A percentile compares a stretch with the other conserved stretches of the same genome.
phyloP scores from a whole-genome alignment of 2,797 vertebrate genomes.

The Bothrops alternatus region DNA sequence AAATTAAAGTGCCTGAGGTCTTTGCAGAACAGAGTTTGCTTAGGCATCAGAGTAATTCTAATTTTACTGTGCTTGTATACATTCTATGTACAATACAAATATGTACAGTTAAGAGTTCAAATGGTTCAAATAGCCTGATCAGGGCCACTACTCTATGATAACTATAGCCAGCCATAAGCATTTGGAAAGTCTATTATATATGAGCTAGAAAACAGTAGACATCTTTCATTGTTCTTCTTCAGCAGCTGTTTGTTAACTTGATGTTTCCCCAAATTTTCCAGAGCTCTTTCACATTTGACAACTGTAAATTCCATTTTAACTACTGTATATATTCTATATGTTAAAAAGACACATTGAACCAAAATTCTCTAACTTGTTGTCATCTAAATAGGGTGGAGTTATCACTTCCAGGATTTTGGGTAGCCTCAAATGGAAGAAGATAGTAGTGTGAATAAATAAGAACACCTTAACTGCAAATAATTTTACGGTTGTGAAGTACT shows the following conservation, averaged over 20 bases:
- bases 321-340: background rate
- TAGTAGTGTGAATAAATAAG: background rate
- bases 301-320: background rate
- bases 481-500: background rate
- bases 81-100: constrained; percentile 37
- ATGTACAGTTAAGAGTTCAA: constrained; percentile 38
- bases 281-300: background rate
- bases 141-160: background rate
- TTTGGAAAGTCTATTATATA: background rate
- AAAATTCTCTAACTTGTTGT: background rate
- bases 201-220: background rate
- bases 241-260: background rate
- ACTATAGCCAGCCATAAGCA: background rate
- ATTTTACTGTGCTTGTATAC: constrained; percentile 40
- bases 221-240: background rate
- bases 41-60: constrained; percentile 45
- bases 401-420: background rate
- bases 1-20: constrained; percentile 52
- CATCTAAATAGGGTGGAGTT: background rate
- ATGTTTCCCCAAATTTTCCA: background rate
- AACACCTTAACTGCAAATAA: background rate
- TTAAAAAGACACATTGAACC: background rate
- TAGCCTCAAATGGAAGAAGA: background rate
- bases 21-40: constrained; percentile 51
- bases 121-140: background rate